phyloP scores from a whole-genome alignment of 1,140 invertebrate genomes.

The Zophobas atratus region DNA sequence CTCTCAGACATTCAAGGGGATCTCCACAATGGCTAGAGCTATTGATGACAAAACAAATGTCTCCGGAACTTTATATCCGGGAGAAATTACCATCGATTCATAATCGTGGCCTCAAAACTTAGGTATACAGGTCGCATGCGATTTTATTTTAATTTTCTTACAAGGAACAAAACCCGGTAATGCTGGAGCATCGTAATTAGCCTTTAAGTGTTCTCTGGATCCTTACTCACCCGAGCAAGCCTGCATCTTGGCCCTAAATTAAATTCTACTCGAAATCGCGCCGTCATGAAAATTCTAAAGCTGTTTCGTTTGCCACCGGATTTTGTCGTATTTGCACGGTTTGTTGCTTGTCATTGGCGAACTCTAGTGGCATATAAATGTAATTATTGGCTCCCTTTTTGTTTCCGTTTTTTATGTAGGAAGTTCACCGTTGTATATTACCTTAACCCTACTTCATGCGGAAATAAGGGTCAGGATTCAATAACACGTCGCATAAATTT shows the following conservation, averaged over 20 bases:
- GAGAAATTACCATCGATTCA: not conserved
- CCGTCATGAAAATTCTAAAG: constrained; percentile 19
- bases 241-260: constrained; percentile 24
- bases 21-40: constrained; percentile 26
- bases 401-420: not conserved
- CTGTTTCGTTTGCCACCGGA: constrained; percentile 34
- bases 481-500: not conserved
- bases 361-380: constrained; percentile 43
- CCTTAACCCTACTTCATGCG: not conserved
- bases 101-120: not conserved
- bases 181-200: constrained; percentile 13
- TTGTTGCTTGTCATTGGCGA: constrained; percentile 36
- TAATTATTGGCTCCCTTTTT: constrained; percentile 35
- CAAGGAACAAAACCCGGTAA: not conserved
- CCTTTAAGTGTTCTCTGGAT: constrained; percentile 1
- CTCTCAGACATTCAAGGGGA: constrained; percentile 39
- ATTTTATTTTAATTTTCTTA: too few relatives aligned
- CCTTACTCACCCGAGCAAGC: constrained; percentile 4
- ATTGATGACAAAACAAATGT: constrained; percentile 40
- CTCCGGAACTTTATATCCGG: constrained; percentile 3
- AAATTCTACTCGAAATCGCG: constrained; percentile 19
- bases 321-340: constrained; percentile 43
- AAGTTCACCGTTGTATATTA: not conserved
- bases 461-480: not conserved
- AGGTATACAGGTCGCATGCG: too few relatives aligned